Evolutionary conservation across 2,113 vertebrate genomes (phyloP), one percentile per base, ranked within the genome.

Genomic region (Dromiciops gliroides): DNA sequence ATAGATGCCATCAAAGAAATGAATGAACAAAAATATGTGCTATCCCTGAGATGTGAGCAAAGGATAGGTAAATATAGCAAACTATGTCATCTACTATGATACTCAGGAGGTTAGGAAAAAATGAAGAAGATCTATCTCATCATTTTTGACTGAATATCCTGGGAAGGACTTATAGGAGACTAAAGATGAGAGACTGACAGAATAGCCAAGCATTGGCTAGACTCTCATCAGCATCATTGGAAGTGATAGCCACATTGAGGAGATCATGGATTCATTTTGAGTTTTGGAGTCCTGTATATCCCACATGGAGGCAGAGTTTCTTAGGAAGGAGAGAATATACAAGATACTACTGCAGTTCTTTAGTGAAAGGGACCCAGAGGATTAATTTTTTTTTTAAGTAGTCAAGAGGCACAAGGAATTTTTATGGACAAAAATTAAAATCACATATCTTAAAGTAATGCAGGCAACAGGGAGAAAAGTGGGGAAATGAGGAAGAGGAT

Each of bases 331-430:
- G 60, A 90, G 23, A 93, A 90, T 90, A 50, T 91, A 24, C 19
- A 93, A 95, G 48, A 51, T 52, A 23, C 51, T 93, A 90, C 23
- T 28, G 92, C 49, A 94, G 23, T 92, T 52, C 94, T 94, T 89
- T 44, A 92, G 16, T 60, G 37, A 51, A 8, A 56, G 56, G 83
- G 94, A 75, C 0, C 0, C 44, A 37, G 50, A 47, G 31, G 94
- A 48, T 47, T 51, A 5, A 2, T 37, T 53, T 26, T 50, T 26
- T 50, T 93, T 94, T 92, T 47, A 60, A 93, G n/a, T 89, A 52
- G 23, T 91, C 44, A 50, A 24, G 26, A 50, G 11, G 23, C 2
- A 52, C 48, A 52, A 56, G 91, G 89, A 89, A 37, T 92, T 75
- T 89, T 48, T 60, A 90, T 24, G 67, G 0, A 37, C 12, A 47